Base-by-base conservation (phyloP, 1,140 invertebrate species). In the Polypedilum vanderplanki region DNA sequence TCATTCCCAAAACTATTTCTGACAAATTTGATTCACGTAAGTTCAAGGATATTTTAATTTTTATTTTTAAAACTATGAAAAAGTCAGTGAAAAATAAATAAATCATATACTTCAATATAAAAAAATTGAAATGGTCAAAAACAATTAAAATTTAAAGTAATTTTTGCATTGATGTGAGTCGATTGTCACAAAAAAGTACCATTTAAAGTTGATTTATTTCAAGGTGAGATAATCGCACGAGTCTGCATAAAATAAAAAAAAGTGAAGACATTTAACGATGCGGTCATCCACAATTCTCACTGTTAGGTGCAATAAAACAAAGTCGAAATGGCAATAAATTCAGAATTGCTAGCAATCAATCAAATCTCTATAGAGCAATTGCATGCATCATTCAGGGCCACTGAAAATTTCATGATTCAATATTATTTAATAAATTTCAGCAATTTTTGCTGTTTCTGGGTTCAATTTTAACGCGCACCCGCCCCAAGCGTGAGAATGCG, bases 191-290 rank as follows among this genome's bases (percentile, higher is more conserved):
- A n/a, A 10, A 46, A 15, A 57, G 12, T n/a, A 12, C 15, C 46
- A 57, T 57, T 33, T 33, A 57, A 57, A 57, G 46, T 57, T 57
- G 46, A 57, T 57, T 57, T 57, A 57, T 57, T 57, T 57, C 46
- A 57, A 57, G 46, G 46, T 57, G 46, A 57, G 24, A 57, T 57
- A n/a, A 57, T 57, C 46, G 15, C 46, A 57, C 46, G 46, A 57
- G 46, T 15, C 9, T 57, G 46, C 12, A 15, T 12, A 46, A 46
- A 46, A 57, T 15, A 8, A 46, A 46, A 46, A 3, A 3, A 46
- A 46, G 15, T 8, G 15, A 46, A 46, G 46, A 57, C 4, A 12
- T 15, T 4, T n/a, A 57, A 15, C 46, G n/a, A 57, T 57, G 46
- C 3, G 46, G 46, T 57, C 8, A n/a, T 57, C 46, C 46, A 57